Conservation (phyloP, 1,140 invertebrate species). For the Aporrectodea caliginosa region DNA sequence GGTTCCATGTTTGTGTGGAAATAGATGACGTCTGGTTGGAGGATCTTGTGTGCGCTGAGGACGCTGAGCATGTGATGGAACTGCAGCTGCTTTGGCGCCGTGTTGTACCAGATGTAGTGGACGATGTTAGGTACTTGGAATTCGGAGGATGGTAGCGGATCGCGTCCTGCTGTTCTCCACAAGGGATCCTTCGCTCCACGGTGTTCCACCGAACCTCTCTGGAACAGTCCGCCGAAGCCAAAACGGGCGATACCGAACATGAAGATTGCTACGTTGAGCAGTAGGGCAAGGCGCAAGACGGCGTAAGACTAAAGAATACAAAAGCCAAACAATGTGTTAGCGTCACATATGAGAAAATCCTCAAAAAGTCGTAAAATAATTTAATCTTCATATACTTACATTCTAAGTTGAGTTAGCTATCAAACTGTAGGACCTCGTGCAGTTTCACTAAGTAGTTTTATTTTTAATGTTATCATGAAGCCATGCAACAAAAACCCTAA, state of each 20-base stretch:
- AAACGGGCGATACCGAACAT: background rate
- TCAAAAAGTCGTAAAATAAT: too few relatives aligned
- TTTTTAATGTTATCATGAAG: too few relatives aligned
- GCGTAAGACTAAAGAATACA: background rate
- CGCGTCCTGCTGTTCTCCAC: background rate
- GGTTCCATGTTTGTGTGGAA: slow-evolving; percentile 33
- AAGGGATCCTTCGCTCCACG: background rate
- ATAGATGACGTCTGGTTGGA: slow-evolving; percentile 27
- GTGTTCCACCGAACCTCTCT: background rate
- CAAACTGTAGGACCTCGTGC: too few relatives aligned
- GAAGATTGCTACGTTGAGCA: background rate
- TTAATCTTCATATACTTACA: too few relatives aligned
- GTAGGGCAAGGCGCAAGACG: background rate
- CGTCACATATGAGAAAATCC: too few relatives aligned
- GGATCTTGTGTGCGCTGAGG: slow-evolving; percentile 28
- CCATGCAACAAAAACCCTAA: too few relatives aligned
- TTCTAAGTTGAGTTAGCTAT: too few relatives aligned
- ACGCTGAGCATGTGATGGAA: slow-evolving; percentile 33
- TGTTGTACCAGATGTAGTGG: slow-evolving; percentile 32
- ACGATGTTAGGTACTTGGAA: slow-evolving; percentile 31
- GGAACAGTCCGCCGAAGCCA: background rate
- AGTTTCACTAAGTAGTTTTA: too few relatives aligned
- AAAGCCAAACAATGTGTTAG: too few relatives aligned
- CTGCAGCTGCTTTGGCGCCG: slow-evolving; percentile 5
- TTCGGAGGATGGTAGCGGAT: background rate